phyloP scores from a whole-genome alignment of 1,140 invertebrate species.

The Hormaphis cornu region DNA sequence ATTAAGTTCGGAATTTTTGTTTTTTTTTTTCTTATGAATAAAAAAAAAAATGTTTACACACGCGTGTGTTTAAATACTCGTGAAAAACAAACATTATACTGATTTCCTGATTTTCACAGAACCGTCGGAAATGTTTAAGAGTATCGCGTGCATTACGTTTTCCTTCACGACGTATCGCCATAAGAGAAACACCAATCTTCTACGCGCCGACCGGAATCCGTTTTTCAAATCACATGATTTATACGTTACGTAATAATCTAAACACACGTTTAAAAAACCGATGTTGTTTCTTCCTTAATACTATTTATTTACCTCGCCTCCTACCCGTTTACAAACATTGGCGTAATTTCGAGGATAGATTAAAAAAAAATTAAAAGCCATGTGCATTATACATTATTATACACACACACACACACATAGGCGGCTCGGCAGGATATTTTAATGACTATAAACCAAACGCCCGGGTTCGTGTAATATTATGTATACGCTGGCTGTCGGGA shows the following conservation, averaged over 20 bases:
- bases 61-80: no score
- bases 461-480: background rate
- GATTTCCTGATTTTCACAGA: no score
- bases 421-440: conserved; percentile 22
- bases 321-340: background rate
- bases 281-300: background rate
- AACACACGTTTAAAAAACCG: conserved; percentile 3
- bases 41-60: no score
- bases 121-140: conserved; percentile 4
- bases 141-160: background rate
- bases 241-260: conserved; percentile 15
- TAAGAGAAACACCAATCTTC: conserved; percentile 8
- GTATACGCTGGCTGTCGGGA: conserved; percentile 20
- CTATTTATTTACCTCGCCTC: background rate
- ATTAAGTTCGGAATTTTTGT: no score
- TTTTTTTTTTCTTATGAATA: no score
- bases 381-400: background rate
- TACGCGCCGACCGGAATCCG: background rate
- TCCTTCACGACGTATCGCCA: background rate
- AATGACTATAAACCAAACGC: conserved; percentile 29
- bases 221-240: conserved; percentile 25
- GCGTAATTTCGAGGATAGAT: conserved; percentile 10
- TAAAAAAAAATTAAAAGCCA: conserved; percentile 21
- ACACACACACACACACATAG: no score
- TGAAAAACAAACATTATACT: no score